Evolutionary conservation across 1,140 invertebrate genomes (phyloP).

Genomic region (Camponotus vicinus): DNA sequence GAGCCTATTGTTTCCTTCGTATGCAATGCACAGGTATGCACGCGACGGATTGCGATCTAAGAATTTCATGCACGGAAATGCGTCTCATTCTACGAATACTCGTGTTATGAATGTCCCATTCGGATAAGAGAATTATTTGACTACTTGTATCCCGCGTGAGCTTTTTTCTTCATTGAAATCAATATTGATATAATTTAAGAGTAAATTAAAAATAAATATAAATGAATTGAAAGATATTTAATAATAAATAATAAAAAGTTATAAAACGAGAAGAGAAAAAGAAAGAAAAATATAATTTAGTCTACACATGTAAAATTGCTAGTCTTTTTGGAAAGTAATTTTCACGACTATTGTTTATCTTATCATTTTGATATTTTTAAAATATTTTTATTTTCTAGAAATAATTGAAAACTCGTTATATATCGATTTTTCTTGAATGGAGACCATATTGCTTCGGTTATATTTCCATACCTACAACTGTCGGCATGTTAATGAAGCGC

Average conservation of each 20-base stretch:
- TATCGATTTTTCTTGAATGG: background rate
- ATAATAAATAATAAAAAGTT: background rate
- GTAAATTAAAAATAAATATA: slow-evolving; percentile 10
- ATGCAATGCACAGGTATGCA: slow-evolving; percentile 50
- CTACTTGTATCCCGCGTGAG: background rate
- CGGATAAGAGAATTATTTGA: background rate
- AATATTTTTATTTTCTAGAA: background rate
- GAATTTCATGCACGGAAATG: slow-evolving; percentile 37
- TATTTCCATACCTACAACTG: background rate
- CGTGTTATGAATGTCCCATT: background rate
- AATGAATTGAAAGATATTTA: background rate
- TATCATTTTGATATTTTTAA: background rate
- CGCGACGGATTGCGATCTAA: slow-evolving; percentile 17
- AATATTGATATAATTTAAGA: background rate
- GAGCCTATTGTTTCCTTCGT: slow-evolving; percentile 47
- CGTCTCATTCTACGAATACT: slow-evolving; percentile 1
- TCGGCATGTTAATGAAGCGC: background rate
- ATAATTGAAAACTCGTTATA: background rate
- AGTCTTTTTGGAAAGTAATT: background rate
- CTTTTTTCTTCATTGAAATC: background rate
- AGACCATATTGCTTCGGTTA: background rate
- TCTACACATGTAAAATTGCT: background rate
- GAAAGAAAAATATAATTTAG: background rate
- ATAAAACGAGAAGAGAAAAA: background rate
- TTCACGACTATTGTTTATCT: background rate